Percentiles rank a stretch among this genome's conserved stretches.
phyloP scores from a whole-genome alignment of 2,113 vertebrate genomes.

The Callipepla squamata region DNA sequence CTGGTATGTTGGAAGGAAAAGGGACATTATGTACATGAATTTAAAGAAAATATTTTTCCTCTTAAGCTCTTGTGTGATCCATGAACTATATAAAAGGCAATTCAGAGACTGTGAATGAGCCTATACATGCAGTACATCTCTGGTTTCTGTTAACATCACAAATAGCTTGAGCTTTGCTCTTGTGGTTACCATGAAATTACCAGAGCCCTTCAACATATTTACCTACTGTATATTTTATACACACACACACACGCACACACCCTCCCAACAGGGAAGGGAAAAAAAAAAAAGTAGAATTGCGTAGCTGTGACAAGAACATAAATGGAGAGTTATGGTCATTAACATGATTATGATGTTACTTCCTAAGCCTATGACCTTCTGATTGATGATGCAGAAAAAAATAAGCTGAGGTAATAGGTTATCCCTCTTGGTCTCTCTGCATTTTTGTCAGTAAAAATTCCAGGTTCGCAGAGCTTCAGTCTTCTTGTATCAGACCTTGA shows the following conservation, averaged over 20 bases:
- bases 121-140: constrained; percentile 70
- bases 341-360: constrained; percentile 3
- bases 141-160: constrained; percentile 78
- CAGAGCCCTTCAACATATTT: constrained; percentile 69
- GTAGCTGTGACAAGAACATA: constrained; percentile 20
- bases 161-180: constrained; percentile 73
- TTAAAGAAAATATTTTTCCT: constrained; percentile 75
- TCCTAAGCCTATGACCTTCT: constrained; percentile 11
- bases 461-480: not conserved
- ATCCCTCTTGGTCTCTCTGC: fast-evolving
- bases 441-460: not conserved
- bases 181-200: constrained; percentile 74
- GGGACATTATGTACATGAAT: constrained; percentile 59
- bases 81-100: constrained; percentile 72
- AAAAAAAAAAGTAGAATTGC: not conserved
- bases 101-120: constrained; percentile 73
- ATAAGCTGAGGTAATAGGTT: not conserved
- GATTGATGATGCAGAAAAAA: not conserved
- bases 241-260: not conserved
- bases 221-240: constrained; percentile 44
- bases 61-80: constrained; percentile 73
- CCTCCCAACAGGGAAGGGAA: not conserved
- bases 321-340: constrained; percentile 1
- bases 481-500: not conserved
- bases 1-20: constrained; percentile 64